A percentile compares a stretch with the other conserved stretches of the same genome.
Evolutionary conservation across 2,888 invertebrate genomes (phyloP).

Genomic region (Electrophaes corylata): DNA sequence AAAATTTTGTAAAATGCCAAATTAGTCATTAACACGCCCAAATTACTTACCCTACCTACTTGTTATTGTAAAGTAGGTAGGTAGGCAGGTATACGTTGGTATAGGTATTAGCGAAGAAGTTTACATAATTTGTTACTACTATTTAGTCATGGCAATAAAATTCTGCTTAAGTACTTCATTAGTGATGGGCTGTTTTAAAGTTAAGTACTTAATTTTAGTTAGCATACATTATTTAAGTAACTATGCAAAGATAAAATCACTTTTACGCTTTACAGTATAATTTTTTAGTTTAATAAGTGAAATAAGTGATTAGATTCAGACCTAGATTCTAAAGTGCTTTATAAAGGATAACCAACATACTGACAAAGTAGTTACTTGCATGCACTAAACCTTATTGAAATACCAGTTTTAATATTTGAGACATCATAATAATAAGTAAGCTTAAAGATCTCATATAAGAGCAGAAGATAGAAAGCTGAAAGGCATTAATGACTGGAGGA

Average conservation of each 20-base stretch:
- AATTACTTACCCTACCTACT: no score
- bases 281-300: background rate
- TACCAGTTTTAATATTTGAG: conserved; percentile 39
- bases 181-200: background rate
- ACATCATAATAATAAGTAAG: conserved; percentile 52
- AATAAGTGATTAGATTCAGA: background rate
- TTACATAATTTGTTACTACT: background rate
- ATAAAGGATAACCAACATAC: background rate
- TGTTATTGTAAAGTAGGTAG: no score
- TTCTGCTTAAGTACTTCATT: background rate
- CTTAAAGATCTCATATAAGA: conserved; percentile 53
- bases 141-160: background rate
- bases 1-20: conserved; percentile 41
- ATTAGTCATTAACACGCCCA: background rate
- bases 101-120: no score
- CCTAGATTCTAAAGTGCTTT: background rate
- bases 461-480: conserved; percentile 65
- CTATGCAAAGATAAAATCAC: background rate
- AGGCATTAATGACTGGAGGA: conserved; percentile 73
- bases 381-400: conserved; percentile 61
- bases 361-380: conserved; percentile 32
- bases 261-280: background rate
- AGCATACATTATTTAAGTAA: background rate
- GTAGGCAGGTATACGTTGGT: no score
- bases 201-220: background rate